These are phyloP conservation scores for Cyanoliseus patagonus DNA, from an alignment of 2,113 vertebrate species.

Conservation along the genomic window DNA sequence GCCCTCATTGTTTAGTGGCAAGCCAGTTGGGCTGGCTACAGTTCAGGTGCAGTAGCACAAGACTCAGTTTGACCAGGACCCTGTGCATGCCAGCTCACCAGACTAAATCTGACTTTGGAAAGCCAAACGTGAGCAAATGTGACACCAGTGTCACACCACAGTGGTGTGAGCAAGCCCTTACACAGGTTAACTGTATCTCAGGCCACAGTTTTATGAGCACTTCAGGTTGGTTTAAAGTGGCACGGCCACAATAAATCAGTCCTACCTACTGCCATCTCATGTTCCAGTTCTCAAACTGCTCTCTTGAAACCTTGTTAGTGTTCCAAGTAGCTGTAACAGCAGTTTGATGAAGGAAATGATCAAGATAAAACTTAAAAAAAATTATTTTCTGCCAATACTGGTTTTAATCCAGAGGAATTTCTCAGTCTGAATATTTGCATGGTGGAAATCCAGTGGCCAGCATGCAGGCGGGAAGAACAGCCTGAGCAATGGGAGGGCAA, in stretches of 20 bases:
- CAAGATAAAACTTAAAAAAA: neutral
- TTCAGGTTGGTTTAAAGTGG: neutral
- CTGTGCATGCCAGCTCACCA: neutral
- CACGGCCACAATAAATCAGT: neutral
- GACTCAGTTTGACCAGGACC: neutral
- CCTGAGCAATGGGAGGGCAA: neutral
- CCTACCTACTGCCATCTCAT: neutral
- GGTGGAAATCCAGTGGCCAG: neutral
- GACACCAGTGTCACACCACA: neutral
- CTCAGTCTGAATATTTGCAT: neutral
- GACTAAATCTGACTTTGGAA: neutral
- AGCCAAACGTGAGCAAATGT: neutral
- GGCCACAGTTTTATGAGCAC: neutral
- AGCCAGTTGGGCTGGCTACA: neutral
- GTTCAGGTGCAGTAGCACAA: neutral
- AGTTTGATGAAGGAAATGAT: neutral
- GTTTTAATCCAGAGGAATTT: neutral
- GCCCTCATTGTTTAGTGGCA: neutral
- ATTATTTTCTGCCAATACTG: neutral
- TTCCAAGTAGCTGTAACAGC: neutral
- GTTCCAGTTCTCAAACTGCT: neutral
- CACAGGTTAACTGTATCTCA: neutral
- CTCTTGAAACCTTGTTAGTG: neutral
- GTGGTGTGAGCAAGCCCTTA: neutral
- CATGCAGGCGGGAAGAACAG: neutral